Conservation (phyloP, 2,113 vertebrate genomes). For the Chlorocebus sabaeus region DNA sequence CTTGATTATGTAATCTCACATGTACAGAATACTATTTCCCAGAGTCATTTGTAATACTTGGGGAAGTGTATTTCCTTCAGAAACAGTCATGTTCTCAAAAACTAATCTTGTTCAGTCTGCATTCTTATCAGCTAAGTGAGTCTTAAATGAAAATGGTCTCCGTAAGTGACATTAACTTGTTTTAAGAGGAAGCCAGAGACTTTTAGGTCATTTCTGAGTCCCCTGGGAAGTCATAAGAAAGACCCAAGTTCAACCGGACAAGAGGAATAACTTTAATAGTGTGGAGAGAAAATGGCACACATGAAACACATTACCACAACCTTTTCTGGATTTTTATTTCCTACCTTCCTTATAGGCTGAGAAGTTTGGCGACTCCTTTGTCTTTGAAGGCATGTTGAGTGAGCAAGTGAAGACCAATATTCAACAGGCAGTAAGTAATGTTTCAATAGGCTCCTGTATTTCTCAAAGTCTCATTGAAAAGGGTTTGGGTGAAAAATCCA, state of each 20-base stretch:
- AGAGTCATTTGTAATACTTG: slow-evolving; percentile 29
- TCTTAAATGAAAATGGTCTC: background rate
- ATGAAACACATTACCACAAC: background rate
- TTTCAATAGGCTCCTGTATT: background rate
- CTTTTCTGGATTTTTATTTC: background rate
- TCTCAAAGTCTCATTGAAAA: background rate
- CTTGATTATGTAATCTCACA: background rate
- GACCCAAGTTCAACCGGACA: background rate
- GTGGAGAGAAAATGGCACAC: background rate
- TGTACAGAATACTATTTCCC: background rate
- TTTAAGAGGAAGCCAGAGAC: background rate
- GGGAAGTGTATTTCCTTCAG: slow-evolving; percentile 45
- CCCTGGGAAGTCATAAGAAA: background rate
- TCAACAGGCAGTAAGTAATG: slow-evolving; percentile 90
- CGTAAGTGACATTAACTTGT: background rate
- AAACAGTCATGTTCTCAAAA: slow-evolving; percentile 31
- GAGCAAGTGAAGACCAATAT: slow-evolving; percentile 89
- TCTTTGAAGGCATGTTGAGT: slow-evolving; percentile 95
- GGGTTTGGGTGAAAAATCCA: background rate
- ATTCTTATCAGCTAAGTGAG: background rate
- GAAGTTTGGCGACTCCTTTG: slow-evolving; percentile 96
- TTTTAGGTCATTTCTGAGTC: background rate
- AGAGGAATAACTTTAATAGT: background rate
- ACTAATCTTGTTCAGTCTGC: background rate
- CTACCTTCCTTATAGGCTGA: slow-evolving; percentile 88